Conservation (phyloP, 2,113 vertebrate species). For the Ciconia maguari region DNA sequence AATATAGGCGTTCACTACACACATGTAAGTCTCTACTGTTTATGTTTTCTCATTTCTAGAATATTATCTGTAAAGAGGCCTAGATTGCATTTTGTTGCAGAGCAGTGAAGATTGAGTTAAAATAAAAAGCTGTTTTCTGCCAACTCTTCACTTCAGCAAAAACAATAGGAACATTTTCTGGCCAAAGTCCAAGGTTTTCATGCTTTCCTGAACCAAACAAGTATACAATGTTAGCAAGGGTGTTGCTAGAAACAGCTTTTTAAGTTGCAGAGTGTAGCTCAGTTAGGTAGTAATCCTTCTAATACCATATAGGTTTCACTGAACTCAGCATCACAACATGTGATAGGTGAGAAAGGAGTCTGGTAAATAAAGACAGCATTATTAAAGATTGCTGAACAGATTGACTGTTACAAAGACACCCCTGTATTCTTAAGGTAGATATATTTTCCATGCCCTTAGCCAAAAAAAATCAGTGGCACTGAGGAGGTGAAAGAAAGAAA, state of each 20-base stretch:
- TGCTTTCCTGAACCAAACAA: slow-evolving; percentile 19
- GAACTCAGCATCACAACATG: not conserved
- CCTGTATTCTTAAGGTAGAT: slow-evolving; percentile 14
- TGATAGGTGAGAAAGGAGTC: not conserved
- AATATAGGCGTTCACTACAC: not conserved
- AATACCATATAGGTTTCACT: not conserved
- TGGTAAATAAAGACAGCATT: slow-evolving; percentile 2
- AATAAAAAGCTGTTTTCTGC: not conserved
- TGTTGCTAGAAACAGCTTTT: not conserved
- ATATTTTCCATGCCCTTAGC: slow-evolving; percentile 22
- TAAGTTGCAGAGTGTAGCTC: not conserved
- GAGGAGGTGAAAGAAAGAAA: slow-evolving; percentile 43
- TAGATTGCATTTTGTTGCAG: not conserved
- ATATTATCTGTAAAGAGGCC: not conserved
- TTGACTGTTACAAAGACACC: slow-evolving; percentile 13
- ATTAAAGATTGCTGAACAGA: not conserved
- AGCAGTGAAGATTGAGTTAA: not conserved
- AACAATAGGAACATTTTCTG: slow-evolving; percentile 29
- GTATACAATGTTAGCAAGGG: not conserved
- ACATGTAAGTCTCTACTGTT: not conserved
- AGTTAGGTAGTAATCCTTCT: not conserved
- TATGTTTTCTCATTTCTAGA: not conserved
- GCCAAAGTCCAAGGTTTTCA: not conserved
- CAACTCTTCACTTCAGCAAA: not conserved
- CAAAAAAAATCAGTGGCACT: not conserved